Evolutionary conservation across 1,140 invertebrate genomes (phyloP), one percentile per base, ranked within the genome.

Genomic region (Littorina saxatilis): DNA sequence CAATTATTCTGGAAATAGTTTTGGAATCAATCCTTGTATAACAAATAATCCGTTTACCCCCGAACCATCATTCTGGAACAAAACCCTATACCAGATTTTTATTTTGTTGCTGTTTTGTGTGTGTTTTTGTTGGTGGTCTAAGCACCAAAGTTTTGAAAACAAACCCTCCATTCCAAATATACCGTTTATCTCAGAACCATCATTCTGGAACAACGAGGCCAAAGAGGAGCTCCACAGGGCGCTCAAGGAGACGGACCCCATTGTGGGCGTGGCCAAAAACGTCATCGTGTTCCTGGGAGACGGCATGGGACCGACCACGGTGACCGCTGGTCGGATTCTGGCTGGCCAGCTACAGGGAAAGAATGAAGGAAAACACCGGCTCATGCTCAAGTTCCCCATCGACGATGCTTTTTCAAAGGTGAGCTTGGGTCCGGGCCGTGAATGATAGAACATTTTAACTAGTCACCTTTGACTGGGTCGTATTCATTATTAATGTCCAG

Each of bases 221-320:
- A 70, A 80, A n/a, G 76, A 72, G 17, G 85, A 85, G 32, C 50
- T 87, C 0, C 68, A 79, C 50, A 52, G 55, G 32, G 77, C 83
- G 1, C 68, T 85, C 23, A 58, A 82, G 27, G 2, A 55, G 32
- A 63, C 55, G 20, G 66, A 82, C 37, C 80, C 74, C 0, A 86
- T 82, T 23, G 82, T 77, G 50, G 86, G 84, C 17, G 84, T 89
- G 15, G 97, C 97, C 0, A 97, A 96, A 91, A 98, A 98, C 91
- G 95, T 98, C 0, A 96, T 98, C n/a, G 83, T 98, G 0, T 98
- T 98, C 88, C 93, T 98, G 13, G 98, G 97, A 0, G 97, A 98
- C 89, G 97, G 97, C 0, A 98, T 99, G 97, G 97, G 97, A 1
- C 94, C 96, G 0, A 95, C 96, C 47, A 98, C 97, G 0, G 94